These are phyloP conservation scores for Caenorhabditis afra DNA, from an alignment of 2,888 invertebrate genomes.

Conservation along the genomic window DNA sequence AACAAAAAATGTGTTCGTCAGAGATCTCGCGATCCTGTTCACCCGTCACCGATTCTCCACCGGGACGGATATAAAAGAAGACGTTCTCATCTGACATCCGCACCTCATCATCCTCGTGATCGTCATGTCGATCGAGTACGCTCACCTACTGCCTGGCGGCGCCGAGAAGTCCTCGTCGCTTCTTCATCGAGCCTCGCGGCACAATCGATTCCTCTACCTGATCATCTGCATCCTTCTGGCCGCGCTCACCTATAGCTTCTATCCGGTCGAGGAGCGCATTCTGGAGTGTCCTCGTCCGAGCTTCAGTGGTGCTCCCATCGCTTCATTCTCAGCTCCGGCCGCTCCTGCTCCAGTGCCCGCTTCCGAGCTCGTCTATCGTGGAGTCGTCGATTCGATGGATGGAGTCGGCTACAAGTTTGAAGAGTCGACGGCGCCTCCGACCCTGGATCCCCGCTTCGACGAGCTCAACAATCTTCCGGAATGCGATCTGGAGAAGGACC, in stretches of 20 bases:
- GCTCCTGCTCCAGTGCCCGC: background rate
- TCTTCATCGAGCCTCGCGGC: conserved; percentile 7
- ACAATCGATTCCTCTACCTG: conserved; percentile 20
- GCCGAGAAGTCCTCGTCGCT: conserved; percentile 9
- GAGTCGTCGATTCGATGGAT: conserved; percentile 17
- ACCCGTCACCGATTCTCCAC: no score
- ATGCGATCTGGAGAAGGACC: conserved; percentile 10
- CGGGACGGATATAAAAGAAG: no score
- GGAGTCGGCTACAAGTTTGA: conserved; percentile 17
- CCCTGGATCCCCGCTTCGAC: conserved; percentile 15
- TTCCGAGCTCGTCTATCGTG: conserved; percentile 6
- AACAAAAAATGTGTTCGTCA: no score
- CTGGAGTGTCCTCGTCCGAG: background rate
- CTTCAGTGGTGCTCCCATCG: background rate
- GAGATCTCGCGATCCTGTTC: no score
- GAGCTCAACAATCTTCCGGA: background rate
- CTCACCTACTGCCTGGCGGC: conserved; percentile 5
- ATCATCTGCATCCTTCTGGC: conserved; percentile 5
- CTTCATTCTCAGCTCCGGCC: no score
- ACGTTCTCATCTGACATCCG: no score
- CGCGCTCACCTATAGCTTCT: conserved; percentile 6
- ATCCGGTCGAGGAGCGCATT: background rate
- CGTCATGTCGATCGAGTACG: conserved; percentile 13
- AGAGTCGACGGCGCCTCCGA: background rate
- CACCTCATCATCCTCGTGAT: no score